Conservation (phyloP, 2,113 vertebrate species). For the Himantopus leucocephalus region DNA sequence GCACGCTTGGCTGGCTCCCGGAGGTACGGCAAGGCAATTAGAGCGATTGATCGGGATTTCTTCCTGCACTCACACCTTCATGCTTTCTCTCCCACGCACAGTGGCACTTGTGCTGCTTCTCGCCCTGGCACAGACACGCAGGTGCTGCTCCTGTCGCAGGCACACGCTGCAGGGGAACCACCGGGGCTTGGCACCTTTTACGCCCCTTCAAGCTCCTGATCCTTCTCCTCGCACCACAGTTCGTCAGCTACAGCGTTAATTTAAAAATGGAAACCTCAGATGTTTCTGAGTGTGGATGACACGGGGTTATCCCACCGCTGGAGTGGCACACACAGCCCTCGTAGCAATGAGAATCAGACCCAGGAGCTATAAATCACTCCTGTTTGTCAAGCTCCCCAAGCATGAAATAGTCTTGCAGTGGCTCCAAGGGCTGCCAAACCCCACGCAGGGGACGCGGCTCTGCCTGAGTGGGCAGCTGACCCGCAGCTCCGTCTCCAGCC, state of each 20-base stretch:
- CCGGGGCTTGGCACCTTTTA: background rate
- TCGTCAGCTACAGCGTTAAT: background rate
- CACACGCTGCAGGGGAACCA: background rate
- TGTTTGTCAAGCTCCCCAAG: background rate
- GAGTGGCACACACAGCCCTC: background rate
- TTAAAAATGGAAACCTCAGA: background rate
- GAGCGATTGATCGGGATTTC: background rate
- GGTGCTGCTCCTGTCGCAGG: background rate
- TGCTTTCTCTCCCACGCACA: background rate
- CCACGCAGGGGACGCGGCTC: background rate
- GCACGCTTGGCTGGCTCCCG: background rate
- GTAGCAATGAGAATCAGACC: background rate
- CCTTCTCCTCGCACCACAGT: background rate
- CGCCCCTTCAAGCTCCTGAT: background rate
- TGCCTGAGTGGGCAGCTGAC: background rate
- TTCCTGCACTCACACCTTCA: background rate
- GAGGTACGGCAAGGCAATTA: background rate
- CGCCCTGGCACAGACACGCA: fast-evolving
- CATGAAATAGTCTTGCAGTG: background rate
- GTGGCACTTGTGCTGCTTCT: background rate
- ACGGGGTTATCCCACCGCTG: background rate
- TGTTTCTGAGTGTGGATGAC: background rate
- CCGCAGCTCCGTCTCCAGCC: background rate
- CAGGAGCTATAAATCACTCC: background rate
- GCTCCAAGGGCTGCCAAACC: slow-evolving; percentile 1